Evolutionary conservation across 2,113 vertebrate species (phyloP), one percentile per base, ranked within the genome.

Genomic region (Leuciscus idus): DNA sequence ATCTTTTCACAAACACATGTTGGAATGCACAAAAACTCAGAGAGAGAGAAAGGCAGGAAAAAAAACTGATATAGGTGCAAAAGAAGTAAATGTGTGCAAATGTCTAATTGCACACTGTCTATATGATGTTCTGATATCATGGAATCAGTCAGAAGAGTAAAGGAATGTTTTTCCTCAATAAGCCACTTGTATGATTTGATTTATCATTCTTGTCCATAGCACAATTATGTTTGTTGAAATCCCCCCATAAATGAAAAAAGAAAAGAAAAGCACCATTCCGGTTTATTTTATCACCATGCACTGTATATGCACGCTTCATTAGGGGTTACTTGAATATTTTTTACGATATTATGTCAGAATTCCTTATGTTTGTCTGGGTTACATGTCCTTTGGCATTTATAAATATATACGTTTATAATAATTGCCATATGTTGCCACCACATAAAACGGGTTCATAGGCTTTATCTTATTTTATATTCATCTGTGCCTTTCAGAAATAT

Each of bases 371-470:
- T 13, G 17, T 26, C 78, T 46, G 23, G n/a, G 59, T 62, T 61
- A 43, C 12, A 46, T 81, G 57, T 64, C 15, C 39, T 81, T 64
- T 81, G 77, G n/a, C 39, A 48, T 81, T 64, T 64, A 15, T 43
- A 43, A 43, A 43, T 10, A 43, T 80, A 80, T 46, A 80, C 19
- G 3, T 62, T 46, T 6, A 26, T 64, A 81, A 64, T 64, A 52
- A 52, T 48, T 30, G 64, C 26, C 55, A 66, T 48, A 48, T 28
- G n/a, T 11, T 46, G 59, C 9, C 26, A 21, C 9, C 12, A 19
- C n/a, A 4, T 57, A 77, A 57, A 57, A 57, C 0, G 15, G 26
- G 28, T 77, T 77, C 6, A 17, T 33, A 3, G 64, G 13, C 28
- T 30, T 66, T 1, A 33, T 55, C n/a, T 64, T 28, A 46, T 28